Base-by-base conservation (phyloP, 2,113 vertebrate genomes). In the Anthoscopus minutus region DNA sequence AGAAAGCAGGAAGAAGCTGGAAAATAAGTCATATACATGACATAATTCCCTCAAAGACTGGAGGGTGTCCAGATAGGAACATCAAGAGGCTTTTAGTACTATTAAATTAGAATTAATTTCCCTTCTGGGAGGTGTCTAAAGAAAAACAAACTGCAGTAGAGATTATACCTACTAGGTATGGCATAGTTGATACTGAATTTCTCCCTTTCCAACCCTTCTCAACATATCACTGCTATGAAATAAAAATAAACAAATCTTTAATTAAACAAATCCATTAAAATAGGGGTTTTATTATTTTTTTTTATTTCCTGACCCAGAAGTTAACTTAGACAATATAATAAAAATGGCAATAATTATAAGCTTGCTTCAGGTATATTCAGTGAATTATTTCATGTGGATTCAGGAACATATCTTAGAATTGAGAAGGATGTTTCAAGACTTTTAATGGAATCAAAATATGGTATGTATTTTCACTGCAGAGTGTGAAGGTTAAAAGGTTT, bases 41-140 rank as follows among this genome's bases (percentile, higher is more conserved):
- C 85, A 94, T 89, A 88, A 94, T 95, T 94, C 79, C 87, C 48
- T 88, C 85, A 89, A 94, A 97, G 71, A 37, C 85, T 94, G 89
- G 89, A 95, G 35, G 22, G 44, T 88, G 79, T 89, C 74, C 93
- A 95, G 89, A 85, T 79, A 91, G 33, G 31, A 95, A 93, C 62
- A 87, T 91, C 89, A 91, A 94, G 91, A 92, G 27, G 66, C 71
- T 95, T 94, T 96, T 94, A 94, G 67, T 65, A 53, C 45, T 80
- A 78, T 86, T 94, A 89, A 92, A 94, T 92, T 81, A 85, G 89
- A 92, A 93, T 82, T 86, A 60, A 17, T 97, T 93, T 92, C 78
- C 57, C 91, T 76, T 89, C 74, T 94, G 84, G 62, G 71, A 94
- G 87, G 87, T 61, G 78, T 45, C 3, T 94, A 80, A 86, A 65